Conservation (phyloP, 2,113 vertebrate genomes). For the Cricetomys ansorgei region DNA sequence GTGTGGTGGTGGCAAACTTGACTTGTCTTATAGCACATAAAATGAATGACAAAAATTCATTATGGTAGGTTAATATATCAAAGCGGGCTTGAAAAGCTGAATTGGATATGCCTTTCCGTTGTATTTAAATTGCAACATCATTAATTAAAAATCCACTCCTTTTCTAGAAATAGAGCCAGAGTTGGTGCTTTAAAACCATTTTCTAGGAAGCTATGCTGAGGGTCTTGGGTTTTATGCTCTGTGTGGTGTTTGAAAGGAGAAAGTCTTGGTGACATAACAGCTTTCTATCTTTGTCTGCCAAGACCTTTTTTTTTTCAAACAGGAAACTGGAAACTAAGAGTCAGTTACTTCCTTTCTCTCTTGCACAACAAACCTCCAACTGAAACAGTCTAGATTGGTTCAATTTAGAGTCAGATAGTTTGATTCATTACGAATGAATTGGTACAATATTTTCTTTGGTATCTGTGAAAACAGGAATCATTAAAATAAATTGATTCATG, state of each 20-base stretch:
- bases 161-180: conserved; percentile 5
- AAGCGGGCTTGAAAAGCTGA: neutral
- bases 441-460: neutral
- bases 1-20: neutral
- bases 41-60: neutral
- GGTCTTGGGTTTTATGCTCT: neutral
- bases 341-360: neutral
- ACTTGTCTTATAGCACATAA: neutral
- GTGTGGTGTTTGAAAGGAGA: neutral
- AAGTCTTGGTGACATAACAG: neutral
- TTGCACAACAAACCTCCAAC: neutral
- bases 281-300: neutral
- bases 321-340: conserved; percentile 47
- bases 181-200: neutral
- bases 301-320: conserved; percentile 48
- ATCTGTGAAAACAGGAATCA: neutral
- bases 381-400: neutral
- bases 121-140: neutral
- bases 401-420: neutral
- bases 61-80: neutral
- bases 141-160: neutral
- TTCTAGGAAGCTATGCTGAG: neutral
- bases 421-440: conserved; percentile 31
- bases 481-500: conserved; percentile 42
- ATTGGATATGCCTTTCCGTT: neutral